Conservation (phyloP, 2,888 invertebrate species). For the Tiliacea aurago region DNA sequence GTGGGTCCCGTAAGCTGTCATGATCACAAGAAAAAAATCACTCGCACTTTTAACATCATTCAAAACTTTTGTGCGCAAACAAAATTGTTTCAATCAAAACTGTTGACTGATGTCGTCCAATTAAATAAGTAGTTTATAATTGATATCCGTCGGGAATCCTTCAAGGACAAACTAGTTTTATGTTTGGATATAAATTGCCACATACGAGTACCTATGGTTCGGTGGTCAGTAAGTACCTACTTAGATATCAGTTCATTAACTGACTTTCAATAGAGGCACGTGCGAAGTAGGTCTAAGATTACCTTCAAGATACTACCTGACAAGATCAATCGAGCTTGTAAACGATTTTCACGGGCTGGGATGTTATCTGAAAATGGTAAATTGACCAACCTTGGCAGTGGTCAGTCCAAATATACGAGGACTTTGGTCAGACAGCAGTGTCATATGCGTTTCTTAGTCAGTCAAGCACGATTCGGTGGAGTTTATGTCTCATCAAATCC, state of each 20-base stretch:
- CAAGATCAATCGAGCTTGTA: neutral
- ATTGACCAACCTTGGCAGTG: neutral
- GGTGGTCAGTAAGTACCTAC: neutral
- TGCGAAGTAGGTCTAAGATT: neutral
- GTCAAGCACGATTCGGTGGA: neutral
- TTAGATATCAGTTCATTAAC: neutral
- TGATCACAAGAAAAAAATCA: neutral
- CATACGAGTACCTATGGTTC: neutral
- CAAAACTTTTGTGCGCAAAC: conserved; percentile 2
- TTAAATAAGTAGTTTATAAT: neutral
- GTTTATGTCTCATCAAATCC: neutral
- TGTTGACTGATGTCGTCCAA: neutral
- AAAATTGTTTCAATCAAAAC: neutral
- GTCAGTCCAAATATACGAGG: neutral
- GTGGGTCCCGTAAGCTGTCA: conserved; percentile 35
- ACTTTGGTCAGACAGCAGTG: neutral
- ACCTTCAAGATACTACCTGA: neutral
- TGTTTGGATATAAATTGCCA: neutral
- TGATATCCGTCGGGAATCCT: conserved; percentile 9
- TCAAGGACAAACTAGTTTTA: conserved; percentile 6
- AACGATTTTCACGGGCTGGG: neutral
- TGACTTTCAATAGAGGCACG: neutral
- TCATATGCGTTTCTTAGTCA: neutral
- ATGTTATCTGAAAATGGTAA: neutral
- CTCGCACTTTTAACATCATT: neutral